Evolutionary conservation across 2,797 vertebrate genomes (phyloP), one percentile per base, ranked within the genome.

Genomic region (Ataeniobius toweri): DNA sequence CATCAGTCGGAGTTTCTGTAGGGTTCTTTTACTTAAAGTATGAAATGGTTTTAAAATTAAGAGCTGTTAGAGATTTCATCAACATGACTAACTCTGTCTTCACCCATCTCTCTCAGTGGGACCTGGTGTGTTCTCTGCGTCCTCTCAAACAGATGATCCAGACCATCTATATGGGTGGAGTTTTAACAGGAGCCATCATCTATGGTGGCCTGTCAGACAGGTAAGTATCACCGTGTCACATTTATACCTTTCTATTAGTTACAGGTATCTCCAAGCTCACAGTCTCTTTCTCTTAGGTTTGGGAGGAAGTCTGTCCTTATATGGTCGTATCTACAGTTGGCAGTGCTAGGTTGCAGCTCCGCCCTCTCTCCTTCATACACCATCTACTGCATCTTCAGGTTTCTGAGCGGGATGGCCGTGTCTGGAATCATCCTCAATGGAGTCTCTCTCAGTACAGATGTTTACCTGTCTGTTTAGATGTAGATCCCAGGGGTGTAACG

Each of bases 381-480:
- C 0, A 48, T 80, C 48, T 97, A 96, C 93, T 97, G 96, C 73
- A 75, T 79, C 13, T 93, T 97, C 50, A 95, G 97, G 76, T 97
- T 97, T 80, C 91, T 97, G 51, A 90, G 92, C 0, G 97, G 97
- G 0, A 96, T 97, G 95, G 94, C 96, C 0, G 93, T 96, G 3
- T 97, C 96, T 0, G 97, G 97, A 53, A 74, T 97, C 46, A 96
- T 96, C 82, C 95, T 97, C 76, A 97, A 97, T 50, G 91, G 92
- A 1, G 88, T 96, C 75, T 97, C 96, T 44, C 90, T 97, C 71
- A 95, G 97, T 97, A 96, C 41, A 24, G 65, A 22, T 75, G 39
- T 71, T 9, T 46, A 22, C 31, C 28, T 28, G 10, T 5, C 12
- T 3, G 59, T 61, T 18, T 61, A 26, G 13, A 26, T 31, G 59